phyloP scores from a whole-genome alignment of 1,140 invertebrate genomes.

The Hesperophylax magnus region DNA sequence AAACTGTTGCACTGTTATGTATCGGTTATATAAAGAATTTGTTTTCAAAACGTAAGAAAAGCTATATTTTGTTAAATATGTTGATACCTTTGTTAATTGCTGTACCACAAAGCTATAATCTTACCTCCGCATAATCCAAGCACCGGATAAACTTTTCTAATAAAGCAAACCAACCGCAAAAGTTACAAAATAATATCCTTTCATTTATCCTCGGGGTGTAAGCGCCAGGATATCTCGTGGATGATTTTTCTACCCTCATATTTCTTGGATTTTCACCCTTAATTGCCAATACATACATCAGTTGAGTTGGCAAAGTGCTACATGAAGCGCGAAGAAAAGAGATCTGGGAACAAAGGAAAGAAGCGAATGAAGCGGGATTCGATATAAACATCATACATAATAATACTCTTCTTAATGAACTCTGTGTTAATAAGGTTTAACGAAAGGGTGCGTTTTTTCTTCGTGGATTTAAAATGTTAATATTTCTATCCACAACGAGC shows the following conservation, averaged over 20 bases:
- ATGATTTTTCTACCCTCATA: constrained; percentile 34
- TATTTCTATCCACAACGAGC: too few species aligned
- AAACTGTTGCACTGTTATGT: too few species aligned
- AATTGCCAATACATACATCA: constrained; percentile 28
- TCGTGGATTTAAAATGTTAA: too few species aligned
- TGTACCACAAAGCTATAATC: too few species aligned
- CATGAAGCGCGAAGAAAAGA: neutral
- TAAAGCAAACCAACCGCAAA: constrained; percentile 21
- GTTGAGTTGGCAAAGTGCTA: constrained; percentile 10
- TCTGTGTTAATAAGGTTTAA: neutral
- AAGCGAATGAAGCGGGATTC: neutral
- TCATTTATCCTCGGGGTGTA: constrained; percentile 3
- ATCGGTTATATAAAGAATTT: too few species aligned
- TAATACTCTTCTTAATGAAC: neutral
- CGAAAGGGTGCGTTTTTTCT: too few species aligned
- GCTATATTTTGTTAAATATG: too few species aligned
- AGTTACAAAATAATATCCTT: constrained; percentile 11
- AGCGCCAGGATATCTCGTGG: neutral
- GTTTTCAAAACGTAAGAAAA: too few species aligned
- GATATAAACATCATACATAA: too few species aligned
- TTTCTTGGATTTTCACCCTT: constrained; percentile 2
- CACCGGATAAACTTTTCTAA: constrained; percentile 16
- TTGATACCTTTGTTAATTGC: too few species aligned
- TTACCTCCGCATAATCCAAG: too few species aligned
- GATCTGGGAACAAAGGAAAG: constrained; percentile 18